Evolutionary conservation across 1,140 invertebrate species (phyloP), one percentile per base, ranked within the genome.

Genomic region (Aphelenchoides fujianensis): DNA sequence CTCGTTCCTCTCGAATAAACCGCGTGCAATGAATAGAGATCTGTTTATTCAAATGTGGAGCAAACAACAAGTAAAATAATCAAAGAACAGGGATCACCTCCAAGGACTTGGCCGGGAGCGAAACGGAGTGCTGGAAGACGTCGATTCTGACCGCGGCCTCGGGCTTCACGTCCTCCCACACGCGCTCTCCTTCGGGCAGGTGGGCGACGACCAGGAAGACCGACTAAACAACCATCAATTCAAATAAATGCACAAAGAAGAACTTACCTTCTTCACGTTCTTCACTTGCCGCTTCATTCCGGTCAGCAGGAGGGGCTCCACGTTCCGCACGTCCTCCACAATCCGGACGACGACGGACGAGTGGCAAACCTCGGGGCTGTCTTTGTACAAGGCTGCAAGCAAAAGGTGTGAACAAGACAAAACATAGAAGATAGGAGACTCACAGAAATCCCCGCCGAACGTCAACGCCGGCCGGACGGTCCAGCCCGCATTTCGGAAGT

Each of bases 51-150:
- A 19, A 59, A 59, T 32, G 28, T 59, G 41, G 12, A 59, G 34
- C 55, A 59, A 59, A 59, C 55, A 59, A 59, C 55, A 59, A 59
- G 5, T 59, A 7, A 7, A 59, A 7, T 59, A n/a, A n/a, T n/a
- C n/a, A n/a, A n/a, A n/a, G n/a, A n/a, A n/a, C n/a, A n/a, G n/a
- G n/a, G n/a, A 59, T 7, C 55, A 19, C 7, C 5, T 59, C 41
- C 12, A 48, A 48, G n/a, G 41, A 12, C 23, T 48, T 48, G 12
- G 41, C 41, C 12, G 41, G 41, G 23, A 48, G 12, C 23, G 41
- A 48, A 48, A 48, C 41, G 12, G 41, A 48, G 55, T 59, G 5
- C 7, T 59, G 5, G 5, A 59, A 59, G 27, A 59, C 55, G 28
- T 59, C 5, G 23, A 59, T 59, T 32, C 34, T 59, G 7, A 5